Conservation (phyloP, 2,113 vertebrate genomes). For the Tauraco erythrolophus region DNA sequence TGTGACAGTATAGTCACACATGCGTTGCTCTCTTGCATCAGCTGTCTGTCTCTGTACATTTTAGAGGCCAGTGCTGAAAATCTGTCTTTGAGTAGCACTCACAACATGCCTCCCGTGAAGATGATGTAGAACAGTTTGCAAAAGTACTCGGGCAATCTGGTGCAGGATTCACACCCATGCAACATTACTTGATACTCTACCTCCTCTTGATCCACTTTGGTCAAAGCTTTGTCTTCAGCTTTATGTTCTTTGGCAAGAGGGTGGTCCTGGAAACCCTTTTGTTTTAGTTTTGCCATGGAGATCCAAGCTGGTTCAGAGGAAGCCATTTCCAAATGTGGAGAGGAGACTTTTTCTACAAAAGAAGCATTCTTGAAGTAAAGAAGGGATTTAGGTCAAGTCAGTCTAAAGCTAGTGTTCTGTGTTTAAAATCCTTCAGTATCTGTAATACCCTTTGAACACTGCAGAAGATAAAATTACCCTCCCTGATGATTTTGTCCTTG, state of each 20-base stretch:
- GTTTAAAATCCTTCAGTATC: conserved; percentile 30
- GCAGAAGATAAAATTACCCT: conserved; percentile 17
- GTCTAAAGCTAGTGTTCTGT: not conserved
- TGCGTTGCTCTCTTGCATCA: not conserved
- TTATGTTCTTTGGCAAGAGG: conserved; percentile 58
- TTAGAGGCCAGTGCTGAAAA: not conserved
- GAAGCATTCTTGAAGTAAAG: conserved; percentile 41
- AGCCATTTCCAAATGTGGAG: not conserved
- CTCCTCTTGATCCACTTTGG: conserved; percentile 48
- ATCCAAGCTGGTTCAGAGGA: conserved; percentile 83
- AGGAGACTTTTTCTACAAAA: conserved; percentile 61
- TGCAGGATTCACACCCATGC: not conserved
- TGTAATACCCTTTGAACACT: conserved; percentile 6
- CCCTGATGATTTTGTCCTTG: conserved; percentile 9
- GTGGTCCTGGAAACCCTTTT: conserved; percentile 80
- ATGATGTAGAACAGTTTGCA: not conserved
- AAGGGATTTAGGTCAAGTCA: conserved; percentile 20
- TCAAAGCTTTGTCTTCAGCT: conserved; percentile 55
- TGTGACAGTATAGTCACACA: not conserved
- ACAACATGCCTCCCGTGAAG: not conserved
- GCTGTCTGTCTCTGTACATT: not conserved
- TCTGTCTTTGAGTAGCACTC: not conserved
- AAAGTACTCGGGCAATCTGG: not conserved
- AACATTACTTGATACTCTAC: conserved; percentile 7
- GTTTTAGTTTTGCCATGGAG: conserved; percentile 84